A percentile compares a stretch with the other conserved stretches of the same genome.
These are phyloP conservation scores for Poecilia picta DNA, from an alignment of 2,797 vertebrate genomes.

Conservation along the genomic window DNA sequence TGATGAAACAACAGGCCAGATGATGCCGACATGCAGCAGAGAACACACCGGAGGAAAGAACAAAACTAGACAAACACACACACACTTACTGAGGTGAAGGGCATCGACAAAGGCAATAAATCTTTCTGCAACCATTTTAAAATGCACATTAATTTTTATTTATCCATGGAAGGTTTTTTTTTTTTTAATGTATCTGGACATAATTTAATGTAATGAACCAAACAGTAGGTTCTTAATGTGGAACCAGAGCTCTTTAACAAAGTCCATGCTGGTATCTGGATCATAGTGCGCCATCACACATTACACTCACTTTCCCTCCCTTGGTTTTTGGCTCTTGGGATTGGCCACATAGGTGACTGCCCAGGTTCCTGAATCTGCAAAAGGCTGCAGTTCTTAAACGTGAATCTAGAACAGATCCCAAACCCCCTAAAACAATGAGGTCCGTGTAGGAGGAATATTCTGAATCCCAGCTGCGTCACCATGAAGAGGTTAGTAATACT, in stretches of 20 bases:
- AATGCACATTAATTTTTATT: not conserved
- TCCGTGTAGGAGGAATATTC: not conserved
- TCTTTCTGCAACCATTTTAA: not conserved
- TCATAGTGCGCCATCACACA: not conserved
- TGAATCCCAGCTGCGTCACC: not conserved
- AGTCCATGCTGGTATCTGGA: not conserved
- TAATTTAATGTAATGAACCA: not conserved
- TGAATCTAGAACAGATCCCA: not conserved
- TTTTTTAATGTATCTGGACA: not conserved
- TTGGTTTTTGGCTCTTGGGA: not conserved
- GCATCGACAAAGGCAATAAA: not conserved
- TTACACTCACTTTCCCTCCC: not conserved
- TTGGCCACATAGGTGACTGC: not conserved
- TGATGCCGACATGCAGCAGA: conserved; percentile 43
- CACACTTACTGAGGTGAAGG: not conserved
- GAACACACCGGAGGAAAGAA: conserved; percentile 33
- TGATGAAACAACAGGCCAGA: conserved; percentile 65
- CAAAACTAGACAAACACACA: conserved; percentile 2
- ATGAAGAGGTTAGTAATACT: not conserved
- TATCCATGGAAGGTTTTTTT: not conserved
- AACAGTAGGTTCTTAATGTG: not conserved
- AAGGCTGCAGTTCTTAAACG: not conserved
- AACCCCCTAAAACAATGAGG: not conserved
- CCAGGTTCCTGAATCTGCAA: not conserved
- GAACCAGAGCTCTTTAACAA: not conserved